phyloP scores from a whole-genome alignment of 2,113 vertebrate genomes.

The Terrapene triunguis region DNA sequence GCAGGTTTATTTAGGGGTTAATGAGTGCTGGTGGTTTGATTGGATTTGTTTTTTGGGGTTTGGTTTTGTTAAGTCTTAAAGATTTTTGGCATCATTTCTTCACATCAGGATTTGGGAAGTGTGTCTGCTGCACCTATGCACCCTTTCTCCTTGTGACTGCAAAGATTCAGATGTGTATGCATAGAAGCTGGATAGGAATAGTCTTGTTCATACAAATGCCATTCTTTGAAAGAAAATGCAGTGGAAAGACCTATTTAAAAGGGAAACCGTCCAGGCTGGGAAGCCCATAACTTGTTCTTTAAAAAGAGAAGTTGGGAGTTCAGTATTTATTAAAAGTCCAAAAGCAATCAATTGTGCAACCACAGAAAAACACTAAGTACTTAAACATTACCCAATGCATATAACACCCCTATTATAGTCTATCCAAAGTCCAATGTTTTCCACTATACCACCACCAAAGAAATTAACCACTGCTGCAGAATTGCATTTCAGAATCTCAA shows the following conservation, averaged over 20 bases:
- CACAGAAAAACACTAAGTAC: background rate
- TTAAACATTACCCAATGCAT: constrained; percentile 21
- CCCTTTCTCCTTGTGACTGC: background rate
- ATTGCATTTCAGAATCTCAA: background rate
- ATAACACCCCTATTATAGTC: background rate
- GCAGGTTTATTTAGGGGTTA: background rate
- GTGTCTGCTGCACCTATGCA: accelerated
- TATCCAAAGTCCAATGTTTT: constrained; percentile 18
- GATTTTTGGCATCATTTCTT: background rate
- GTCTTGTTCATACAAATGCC: background rate
- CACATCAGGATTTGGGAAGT: background rate
- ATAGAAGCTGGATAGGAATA: constrained; percentile 3
- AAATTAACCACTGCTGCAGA: background rate
- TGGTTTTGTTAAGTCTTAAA: background rate
- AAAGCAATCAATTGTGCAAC: background rate
- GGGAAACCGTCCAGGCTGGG: background rate
- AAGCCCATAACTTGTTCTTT: background rate
- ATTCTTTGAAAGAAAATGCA: background rate
- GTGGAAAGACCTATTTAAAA: accelerated
- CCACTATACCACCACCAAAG: background rate
- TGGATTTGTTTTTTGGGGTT: background rate
- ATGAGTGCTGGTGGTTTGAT: background rate
- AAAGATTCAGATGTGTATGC: constrained; percentile 19
- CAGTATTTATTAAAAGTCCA: background rate
- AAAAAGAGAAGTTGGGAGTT: background rate